Base-by-base conservation (phyloP, 2,113 vertebrate genomes). In the Physeter macrocephalus region DNA sequence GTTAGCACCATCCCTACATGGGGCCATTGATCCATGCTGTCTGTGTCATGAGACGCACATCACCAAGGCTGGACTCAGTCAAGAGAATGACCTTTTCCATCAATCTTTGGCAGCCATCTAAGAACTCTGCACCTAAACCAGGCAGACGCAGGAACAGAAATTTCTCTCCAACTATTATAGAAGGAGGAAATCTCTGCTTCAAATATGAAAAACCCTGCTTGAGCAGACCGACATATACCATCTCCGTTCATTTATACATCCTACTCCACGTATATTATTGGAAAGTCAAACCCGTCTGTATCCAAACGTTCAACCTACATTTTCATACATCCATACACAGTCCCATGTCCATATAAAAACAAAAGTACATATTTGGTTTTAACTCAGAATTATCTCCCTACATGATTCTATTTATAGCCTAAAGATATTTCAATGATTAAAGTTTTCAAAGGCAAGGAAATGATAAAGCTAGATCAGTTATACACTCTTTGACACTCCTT, bases 351-450 rank as follows among this genome's bases (percentile, higher is more conserved):
- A 85, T 67, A 93, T n/a, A 13, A 81, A 97, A 97, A 95, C 93
- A 95, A 89, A 97, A 96, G 94, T 54, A 92, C 94, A 87, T 67
- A 90, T 93, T 94, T 72, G 90, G 86, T 94, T 95, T 97, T 83
- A 96, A 93, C 83, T 87, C 21, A 29, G 85, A 88, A 85, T 86
- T 59, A 75, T 94, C 92, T 95, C 78, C 74, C 93, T 85, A 59
- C 75, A 52, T 59, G 75, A 59, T 85, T 94, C 98, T 93, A 88
- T 96, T 93, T 97, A 80, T 74, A 91, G 95, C 92, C 77, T 84
- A 46, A 96, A 95, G 97, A 94, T 69, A 77, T 39, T 88, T 96
- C 97, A 69, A 87, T 90, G 93, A 96, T 95, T 94, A 72, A 81
- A 96, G 94, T 43, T 57, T 94, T 95, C 88, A 94, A 94, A 97